Percentiles rank a stretch among this genome's conserved stretches.
Conservation (phyloP, 2,888 invertebrate species). For the Epinotia ramella region DNA sequence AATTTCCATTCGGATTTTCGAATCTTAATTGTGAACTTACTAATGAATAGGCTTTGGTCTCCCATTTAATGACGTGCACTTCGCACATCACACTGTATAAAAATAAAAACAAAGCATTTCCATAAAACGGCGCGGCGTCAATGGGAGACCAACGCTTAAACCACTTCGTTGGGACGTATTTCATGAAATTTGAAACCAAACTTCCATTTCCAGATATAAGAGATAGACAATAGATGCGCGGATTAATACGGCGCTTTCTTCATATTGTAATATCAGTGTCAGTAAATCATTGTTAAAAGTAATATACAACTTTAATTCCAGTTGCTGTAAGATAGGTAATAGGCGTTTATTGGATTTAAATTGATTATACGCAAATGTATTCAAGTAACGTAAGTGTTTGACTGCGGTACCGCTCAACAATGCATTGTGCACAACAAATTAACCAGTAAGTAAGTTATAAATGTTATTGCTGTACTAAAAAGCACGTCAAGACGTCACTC, state of each 20-base stretch:
- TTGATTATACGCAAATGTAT: constrained; percentile 19
- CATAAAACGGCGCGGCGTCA: not conserved
- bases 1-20: no score
- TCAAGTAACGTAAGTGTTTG: constrained; percentile 25
- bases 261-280: constrained; percentile 7
- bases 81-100: not conserved
- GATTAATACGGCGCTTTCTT: not conserved
- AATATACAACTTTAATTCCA: constrained; percentile 31
- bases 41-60: not conserved
- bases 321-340: constrained; percentile 29
- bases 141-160: not conserved
- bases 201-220: not conserved
- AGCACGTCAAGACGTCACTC: not conserved
- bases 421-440: constrained; percentile 16
- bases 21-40: not conserved
- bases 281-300: constrained; percentile 24
- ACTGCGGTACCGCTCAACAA: constrained; percentile 24
- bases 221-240: not conserved
- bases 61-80: not conserved
- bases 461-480: not conserved
- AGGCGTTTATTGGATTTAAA: constrained; percentile 30
- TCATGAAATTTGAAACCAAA: not conserved
- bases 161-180: not conserved
- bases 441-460: constrained; percentile 4
- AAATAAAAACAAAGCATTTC: not conserved